phyloP scores from a whole-genome alignment of 2,797 vertebrate genomes.

The Lindbergichthys nudifrons region DNA sequence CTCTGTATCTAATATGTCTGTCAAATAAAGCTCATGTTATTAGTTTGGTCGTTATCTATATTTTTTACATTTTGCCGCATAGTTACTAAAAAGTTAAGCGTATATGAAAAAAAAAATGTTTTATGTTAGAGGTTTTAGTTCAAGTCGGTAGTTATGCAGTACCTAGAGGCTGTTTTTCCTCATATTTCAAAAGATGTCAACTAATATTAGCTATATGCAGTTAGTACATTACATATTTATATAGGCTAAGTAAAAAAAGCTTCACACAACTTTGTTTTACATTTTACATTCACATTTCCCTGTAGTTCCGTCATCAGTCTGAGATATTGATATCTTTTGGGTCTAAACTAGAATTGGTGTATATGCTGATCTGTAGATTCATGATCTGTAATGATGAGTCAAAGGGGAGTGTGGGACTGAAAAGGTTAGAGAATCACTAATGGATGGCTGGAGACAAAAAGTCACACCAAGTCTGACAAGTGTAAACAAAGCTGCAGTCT shows the following conservation, averaged over 20 bases:
- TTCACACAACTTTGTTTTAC: too few relatives aligned
- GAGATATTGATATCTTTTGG: background rate
- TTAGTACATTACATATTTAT: too few relatives aligned
- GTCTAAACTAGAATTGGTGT: background rate
- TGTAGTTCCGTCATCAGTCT: background rate
- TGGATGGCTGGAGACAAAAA: conserved; percentile 7
- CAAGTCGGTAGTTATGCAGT: background rate
- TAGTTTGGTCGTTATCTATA: background rate
- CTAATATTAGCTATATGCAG: background rate
- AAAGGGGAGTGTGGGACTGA: background rate
- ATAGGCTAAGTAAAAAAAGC: too few relatives aligned
- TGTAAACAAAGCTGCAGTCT: conserved; percentile 10
- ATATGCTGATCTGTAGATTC: background rate
- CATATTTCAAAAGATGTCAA: background rate
- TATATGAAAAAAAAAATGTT: background rate
- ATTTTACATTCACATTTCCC: background rate
- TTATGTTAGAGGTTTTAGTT: background rate
- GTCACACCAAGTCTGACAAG: conserved; percentile 5
- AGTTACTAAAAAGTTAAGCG: background rate
- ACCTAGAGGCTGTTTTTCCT: background rate
- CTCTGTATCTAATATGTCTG: background rate
- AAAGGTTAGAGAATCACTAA: conserved; percentile 8
- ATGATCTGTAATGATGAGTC: background rate
- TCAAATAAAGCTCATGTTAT: background rate
- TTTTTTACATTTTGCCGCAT: background rate